Base-by-base conservation (phyloP, 2,888 invertebrate species). In the Acleris sparsana region DNA sequence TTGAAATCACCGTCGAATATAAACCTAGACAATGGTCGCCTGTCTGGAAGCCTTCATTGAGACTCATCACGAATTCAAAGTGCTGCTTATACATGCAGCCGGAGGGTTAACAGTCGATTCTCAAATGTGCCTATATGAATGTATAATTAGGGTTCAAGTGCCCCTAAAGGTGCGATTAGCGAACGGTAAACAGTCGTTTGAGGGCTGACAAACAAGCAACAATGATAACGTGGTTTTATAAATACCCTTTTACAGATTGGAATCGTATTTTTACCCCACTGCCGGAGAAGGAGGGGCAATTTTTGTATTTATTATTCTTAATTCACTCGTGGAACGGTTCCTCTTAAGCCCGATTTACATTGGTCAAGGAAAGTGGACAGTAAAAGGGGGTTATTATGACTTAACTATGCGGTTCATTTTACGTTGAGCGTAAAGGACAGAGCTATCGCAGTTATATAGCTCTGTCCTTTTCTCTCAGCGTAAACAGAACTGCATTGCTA, bases 71-170 rank as follows among this genome's bases (percentile, higher is more conserved):
- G 69, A 62, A 65, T 69, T 72, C 70, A 63, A 71, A 74, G 70
- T 72, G 70, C 62, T 66, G 65, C 70, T 73, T 73, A 67, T 74
- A 75, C 74, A 77, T 72, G 72, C 73, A 63, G 72, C 70, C 68
- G 68, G 68, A 64, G 59, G 62, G 51, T 65, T 55, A 61, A 44
- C 57, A 66, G 57, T 61, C 52, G 66, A 62, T 66, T 62, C 58
- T 18, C 49, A 33, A 56, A 62, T 48, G 48, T 22, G 46, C 58
- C 48, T 60, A 44, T 60, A 51, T 59, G 48, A 64, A 64, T 53
- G 55, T 55, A 39, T 65, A 65, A 60, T 65, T 49, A 65, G 55
- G 64, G 49, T 60, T 20, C 64, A 65, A 65, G 43, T 51, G 53
- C 43, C 60, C 55, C 53, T 48, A 29, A 65, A 65, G 60, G 53